phyloP scores from a whole-genome alignment of 2,797 vertebrate species.

The Propithecus deckenii region DNA sequence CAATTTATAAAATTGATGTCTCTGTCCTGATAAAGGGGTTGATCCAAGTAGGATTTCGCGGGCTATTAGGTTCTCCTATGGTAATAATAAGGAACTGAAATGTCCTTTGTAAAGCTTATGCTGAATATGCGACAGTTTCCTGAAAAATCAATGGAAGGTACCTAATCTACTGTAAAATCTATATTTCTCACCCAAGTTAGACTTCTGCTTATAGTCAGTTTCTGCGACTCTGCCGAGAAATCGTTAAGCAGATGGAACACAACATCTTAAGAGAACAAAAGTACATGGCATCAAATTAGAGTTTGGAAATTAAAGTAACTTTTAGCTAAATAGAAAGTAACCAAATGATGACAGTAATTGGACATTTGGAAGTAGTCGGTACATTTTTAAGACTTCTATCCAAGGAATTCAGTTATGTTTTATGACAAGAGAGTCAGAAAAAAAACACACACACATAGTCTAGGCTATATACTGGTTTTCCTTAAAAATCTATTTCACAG shows the following conservation, averaged over 20 bases:
- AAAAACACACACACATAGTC: too few relatives aligned
- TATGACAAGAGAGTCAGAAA: neutral
- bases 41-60: neutral
- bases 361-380: neutral
- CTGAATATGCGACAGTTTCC: neutral
- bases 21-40: neutral
- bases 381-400: neutral
- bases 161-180: neutral
- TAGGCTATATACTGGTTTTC: neutral
- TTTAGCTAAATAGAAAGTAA: neutral
- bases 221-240: neutral
- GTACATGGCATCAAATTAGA: neutral
- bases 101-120: neutral
- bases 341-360: neutral
- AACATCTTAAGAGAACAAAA: neutral
- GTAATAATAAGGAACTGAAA: neutral
- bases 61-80: neutral
- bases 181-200: neutral
- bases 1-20: neutral
- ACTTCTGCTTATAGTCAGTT: neutral
- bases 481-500: neutral
- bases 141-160: neutral
- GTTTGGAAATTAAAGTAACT: neutral
- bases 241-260: neutral
- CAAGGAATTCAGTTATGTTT: neutral